A percentile compares a stretch with the other conserved stretches of the same genome.
Evolutionary conservation across 2,888 invertebrate genomes (phyloP).

Genomic region (Zaprionus lineosus): DNA sequence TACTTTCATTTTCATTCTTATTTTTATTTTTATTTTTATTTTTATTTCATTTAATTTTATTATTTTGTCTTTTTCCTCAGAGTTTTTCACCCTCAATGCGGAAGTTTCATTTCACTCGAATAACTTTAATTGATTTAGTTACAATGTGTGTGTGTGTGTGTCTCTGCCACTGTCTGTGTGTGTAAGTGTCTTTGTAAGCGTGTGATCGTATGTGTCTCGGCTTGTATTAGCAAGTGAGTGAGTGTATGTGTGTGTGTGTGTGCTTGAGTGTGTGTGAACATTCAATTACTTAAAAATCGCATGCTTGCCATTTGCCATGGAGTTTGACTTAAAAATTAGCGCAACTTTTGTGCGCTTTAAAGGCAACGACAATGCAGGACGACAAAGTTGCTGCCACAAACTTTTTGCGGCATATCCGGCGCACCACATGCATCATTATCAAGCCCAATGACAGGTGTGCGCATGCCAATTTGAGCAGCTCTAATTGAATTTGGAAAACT

Average conservation of each 20-base stretch:
- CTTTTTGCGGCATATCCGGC: constrained; percentile 52
- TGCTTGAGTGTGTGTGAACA: constrained; percentile 3
- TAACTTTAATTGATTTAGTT: constrained; percentile 77
- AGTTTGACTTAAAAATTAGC: constrained; percentile 67
- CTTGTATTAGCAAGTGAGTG: no score
- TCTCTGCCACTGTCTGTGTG: not conserved
- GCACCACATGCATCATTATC: constrained; percentile 76
- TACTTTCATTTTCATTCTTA: no score
- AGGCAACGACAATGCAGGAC: constrained; percentile 46
- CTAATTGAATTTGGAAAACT: constrained; percentile 79
- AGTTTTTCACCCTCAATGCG: constrained; percentile 21
- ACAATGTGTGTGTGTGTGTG: constrained; percentile 15
- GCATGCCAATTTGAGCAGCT: constrained; percentile 78
- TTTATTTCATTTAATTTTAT: constrained; percentile 55
- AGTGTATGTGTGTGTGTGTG: not conserved
- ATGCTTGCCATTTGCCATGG: constrained; percentile 47
- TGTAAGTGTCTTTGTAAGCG: no score
- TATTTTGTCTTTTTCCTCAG: constrained; percentile 39
- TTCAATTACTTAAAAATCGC: constrained; percentile 68
- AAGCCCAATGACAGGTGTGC: constrained; percentile 76
- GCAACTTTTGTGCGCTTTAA: constrained; percentile 44
- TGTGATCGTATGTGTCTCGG: no score
- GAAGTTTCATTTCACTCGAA: constrained; percentile 64
- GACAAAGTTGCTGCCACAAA: constrained; percentile 62
- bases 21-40: constrained; percentile 10